A percentile compares a stretch with the other conserved stretches of the same genome.
Evolutionary conservation across 1,140 invertebrate genomes (phyloP).

Genomic region (Leptinotarsa texana): DNA sequence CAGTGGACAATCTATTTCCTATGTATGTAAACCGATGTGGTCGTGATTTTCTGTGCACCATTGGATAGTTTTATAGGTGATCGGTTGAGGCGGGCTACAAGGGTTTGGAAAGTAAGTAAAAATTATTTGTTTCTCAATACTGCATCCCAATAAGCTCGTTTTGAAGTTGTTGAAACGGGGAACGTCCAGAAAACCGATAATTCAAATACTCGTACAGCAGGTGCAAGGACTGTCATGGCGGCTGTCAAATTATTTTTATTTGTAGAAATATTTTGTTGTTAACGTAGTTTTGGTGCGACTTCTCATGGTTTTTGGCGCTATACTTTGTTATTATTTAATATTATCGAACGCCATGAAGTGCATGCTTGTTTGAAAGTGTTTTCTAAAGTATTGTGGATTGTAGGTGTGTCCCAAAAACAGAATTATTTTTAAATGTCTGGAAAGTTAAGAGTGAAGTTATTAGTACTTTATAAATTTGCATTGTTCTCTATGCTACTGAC

Average conservation of each 20-base stretch:
- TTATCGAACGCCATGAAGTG: not conserved
- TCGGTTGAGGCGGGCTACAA: constrained; percentile 21
- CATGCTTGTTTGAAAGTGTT: constrained; percentile 14
- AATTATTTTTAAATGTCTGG: constrained; percentile 27
- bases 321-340: not conserved
- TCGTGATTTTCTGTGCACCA: constrained; percentile 47
- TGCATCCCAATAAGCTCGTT: not conserved
- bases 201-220: constrained; percentile 41
- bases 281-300: not conserved
- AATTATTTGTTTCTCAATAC: not conserved
- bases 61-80: constrained; percentile 36
- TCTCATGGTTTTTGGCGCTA: not conserved
- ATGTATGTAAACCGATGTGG: constrained; percentile 50
- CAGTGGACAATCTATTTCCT: constrained; percentile 45
- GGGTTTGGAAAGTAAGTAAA: constrained; percentile 34
- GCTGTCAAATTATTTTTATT: constrained; percentile 46
- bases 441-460: not conserved
- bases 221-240: constrained; percentile 51
- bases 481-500: not conserved
- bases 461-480: not conserved
- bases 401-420: constrained; percentile 46
- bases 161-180: constrained; percentile 15
- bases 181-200: constrained; percentile 29
- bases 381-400: constrained; percentile 23
- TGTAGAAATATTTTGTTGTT: constrained; percentile 2